Conservation (phyloP, 2,797 vertebrate genomes). For the Anas bernieri region DNA sequence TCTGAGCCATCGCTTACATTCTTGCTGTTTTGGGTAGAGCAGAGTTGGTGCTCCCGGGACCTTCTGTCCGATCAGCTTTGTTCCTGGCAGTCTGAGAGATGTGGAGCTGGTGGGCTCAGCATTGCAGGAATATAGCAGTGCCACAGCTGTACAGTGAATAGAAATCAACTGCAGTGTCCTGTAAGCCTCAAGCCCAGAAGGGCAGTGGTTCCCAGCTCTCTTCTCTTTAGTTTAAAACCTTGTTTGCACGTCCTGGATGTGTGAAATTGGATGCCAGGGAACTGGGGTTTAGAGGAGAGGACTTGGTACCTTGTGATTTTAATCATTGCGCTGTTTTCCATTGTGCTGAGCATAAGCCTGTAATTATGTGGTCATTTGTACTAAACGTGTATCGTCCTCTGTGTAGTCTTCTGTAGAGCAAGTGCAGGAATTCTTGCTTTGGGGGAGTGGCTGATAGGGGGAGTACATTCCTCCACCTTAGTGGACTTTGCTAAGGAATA, state of each 20-base stretch:
- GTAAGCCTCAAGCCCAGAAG: background rate
- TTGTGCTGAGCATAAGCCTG: background rate
- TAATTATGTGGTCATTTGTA: background rate
- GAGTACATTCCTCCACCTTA: fast-evolving
- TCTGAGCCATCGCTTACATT: background rate
- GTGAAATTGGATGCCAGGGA: background rate
- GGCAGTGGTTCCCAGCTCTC: fast-evolving
- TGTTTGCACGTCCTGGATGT: background rate
- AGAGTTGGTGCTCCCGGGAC: background rate
- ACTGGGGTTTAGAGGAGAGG: background rate
- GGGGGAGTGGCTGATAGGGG: background rate
- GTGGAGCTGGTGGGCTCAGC: background rate
- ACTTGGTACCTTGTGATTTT: background rate
- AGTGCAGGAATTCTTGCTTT: background rate
- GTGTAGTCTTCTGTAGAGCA: background rate
- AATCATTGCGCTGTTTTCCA: fast-evolving
- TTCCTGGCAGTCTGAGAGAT: background rate
- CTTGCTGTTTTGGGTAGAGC: background rate
- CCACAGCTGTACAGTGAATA: background rate
- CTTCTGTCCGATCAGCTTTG: background rate
- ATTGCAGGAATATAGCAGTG: background rate
- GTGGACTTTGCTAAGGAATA: background rate
- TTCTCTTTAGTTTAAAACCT: background rate
- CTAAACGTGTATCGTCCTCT: fast-evolving
- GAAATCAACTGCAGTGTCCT: background rate